Percentiles rank a stretch among this genome's conserved stretches.
Conservation (phyloP, 2,888 invertebrate genomes). For the Steinernema carpocapsae region DNA sequence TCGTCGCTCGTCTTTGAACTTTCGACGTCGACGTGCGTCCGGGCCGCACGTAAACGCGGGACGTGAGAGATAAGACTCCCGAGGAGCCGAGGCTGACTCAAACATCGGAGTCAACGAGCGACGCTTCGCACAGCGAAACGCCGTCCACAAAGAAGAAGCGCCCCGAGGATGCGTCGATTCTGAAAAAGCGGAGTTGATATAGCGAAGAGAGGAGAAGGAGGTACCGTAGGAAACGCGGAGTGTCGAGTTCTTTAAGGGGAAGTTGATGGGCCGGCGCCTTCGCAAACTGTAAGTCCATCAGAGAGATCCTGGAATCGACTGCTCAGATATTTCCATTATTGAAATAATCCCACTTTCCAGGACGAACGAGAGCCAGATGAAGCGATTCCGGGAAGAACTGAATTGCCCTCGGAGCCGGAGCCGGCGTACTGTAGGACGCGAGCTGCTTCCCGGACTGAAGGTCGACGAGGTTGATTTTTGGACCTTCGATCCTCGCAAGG, state of each 20-base stretch:
- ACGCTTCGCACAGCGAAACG: background rate
- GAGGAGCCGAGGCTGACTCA: background rate
- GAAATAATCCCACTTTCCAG: background rate
- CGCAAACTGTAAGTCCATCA: slow-evolving; percentile 20
- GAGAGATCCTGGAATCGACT: background rate
- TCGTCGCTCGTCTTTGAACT: slow-evolving; percentile 23
- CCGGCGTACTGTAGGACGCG: background rate
- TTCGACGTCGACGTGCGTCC: slow-evolving; percentile 30
- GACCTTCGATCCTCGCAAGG: background rate
- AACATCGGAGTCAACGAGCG: background rate
- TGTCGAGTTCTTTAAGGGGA: background rate
- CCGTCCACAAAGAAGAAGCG: slow-evolving; percentile 12
- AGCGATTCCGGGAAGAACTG: slow-evolving; percentile 21
- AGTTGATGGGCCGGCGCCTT: background rate
- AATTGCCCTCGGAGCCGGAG: background rate
- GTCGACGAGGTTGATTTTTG: background rate
- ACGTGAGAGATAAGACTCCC: slow-evolving; percentile 25
- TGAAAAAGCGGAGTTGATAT: background rate
- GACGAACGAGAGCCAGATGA: background rate
- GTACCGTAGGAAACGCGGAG: slow-evolving; percentile 8
- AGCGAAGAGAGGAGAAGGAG: background rate
- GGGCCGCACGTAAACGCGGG: slow-evolving; percentile 5
- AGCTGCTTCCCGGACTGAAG: slow-evolving; percentile 14
- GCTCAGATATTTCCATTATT: background rate
- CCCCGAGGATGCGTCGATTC: background rate